Conservation (phyloP, 2,113 vertebrate genomes). For the Octodon degus region DNA sequence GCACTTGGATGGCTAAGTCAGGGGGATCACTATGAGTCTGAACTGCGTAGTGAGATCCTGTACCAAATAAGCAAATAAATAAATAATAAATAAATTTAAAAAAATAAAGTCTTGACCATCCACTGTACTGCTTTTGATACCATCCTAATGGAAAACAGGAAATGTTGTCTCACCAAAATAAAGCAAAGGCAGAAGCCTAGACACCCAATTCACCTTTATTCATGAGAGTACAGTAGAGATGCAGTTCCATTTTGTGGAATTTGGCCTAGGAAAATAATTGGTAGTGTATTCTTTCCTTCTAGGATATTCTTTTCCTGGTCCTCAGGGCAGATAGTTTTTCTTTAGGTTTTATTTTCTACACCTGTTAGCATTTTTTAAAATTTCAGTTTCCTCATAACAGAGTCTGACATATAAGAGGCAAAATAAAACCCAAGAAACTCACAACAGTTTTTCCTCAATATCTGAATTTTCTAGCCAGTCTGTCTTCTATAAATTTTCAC, state of each 20-base stretch:
- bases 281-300: neutral
- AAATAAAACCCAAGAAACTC: neutral
- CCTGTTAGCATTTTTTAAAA: neutral
- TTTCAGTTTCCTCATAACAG: neutral
- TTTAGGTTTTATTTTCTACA: neutral
- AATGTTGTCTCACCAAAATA: neutral
- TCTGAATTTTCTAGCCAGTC: neutral
- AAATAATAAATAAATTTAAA: too few species aligned
- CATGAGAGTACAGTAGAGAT: neutral
- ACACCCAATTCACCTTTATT: neutral
- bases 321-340: neutral
- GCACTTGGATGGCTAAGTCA: too few species aligned
- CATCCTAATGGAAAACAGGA: neutral
- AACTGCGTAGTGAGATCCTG: too few species aligned
- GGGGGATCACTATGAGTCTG: too few species aligned
- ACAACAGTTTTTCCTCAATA: neutral
- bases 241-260: neutral
- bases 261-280: neutral
- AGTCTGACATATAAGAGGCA: neutral
- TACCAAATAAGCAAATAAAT: too few species aligned
- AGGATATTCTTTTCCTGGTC: neutral
- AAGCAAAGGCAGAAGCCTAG: neutral
- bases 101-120: neutral
- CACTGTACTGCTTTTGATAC: neutral
- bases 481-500: neutral